These are phyloP conservation scores for Tenebrosternarchus preto DNA, from an alignment of 2,113 vertebrate genomes.

Conservation along the genomic window DNA sequence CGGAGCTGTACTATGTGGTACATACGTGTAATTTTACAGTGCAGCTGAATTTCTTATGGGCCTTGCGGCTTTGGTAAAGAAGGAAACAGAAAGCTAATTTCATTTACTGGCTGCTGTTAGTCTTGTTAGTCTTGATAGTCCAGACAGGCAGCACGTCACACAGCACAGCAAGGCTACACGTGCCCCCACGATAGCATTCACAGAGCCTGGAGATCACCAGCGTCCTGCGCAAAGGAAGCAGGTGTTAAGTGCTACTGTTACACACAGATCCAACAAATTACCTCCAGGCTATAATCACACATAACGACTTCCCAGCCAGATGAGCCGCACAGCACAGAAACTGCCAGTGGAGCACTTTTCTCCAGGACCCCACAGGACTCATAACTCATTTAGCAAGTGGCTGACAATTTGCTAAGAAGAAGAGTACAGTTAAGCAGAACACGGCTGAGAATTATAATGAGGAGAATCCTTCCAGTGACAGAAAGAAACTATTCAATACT, in stretches of 20 bases:
- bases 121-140: not conserved
- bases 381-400: slow-evolving; percentile 75
- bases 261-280: slow-evolving; percentile 59
- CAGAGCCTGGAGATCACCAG: slow-evolving; percentile 52
- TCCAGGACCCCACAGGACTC: slow-evolving; percentile 66
- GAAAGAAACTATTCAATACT: not conserved
- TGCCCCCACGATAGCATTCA: not conserved
- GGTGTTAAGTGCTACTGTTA: slow-evolving; percentile 64
- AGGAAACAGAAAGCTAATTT: slow-evolving; percentile 11
- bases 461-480: slow-evolving; percentile 17
- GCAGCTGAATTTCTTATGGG: not conserved
- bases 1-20: not conserved
- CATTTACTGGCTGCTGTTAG: slow-evolving; percentile 29
- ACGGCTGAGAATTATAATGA: slow-evolving; percentile 54
- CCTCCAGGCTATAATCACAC: slow-evolving; percentile 71
- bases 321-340: slow-evolving; percentile 51
- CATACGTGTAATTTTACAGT: slow-evolving; percentile 16
- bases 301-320: slow-evolving; percentile 55
- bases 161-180: not conserved
- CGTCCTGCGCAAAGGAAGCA: slow-evolving; percentile 38
- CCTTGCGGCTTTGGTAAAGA: slow-evolving; percentile 13
- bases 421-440: slow-evolving; percentile 54
- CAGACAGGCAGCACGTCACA: slow-evolving; percentile 27
- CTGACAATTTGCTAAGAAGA: slow-evolving; percentile 74
- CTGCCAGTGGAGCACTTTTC: slow-evolving; percentile 72